phyloP scores from a whole-genome alignment of 2,797 vertebrate genomes.

The Lagorchestes hirsutus region DNA sequence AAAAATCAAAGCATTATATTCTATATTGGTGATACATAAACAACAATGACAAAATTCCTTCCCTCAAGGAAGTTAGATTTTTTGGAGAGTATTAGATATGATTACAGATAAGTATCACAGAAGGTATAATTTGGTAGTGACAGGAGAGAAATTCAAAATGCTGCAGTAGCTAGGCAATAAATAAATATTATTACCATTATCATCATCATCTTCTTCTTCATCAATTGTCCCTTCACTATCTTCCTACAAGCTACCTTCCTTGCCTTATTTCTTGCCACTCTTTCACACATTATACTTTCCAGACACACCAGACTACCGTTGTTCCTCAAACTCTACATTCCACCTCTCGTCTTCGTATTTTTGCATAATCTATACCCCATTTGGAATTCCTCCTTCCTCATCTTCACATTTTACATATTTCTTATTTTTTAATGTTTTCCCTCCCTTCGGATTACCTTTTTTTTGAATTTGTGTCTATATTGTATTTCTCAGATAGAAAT shows the following conservation, averaged over 20 bases:
- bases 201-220: neutral
- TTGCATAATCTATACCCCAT: neutral
- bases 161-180: neutral
- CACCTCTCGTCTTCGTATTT: neutral
- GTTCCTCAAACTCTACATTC: neutral
- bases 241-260: neutral
- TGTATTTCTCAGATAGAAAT: rapidly evolving
- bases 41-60: neutral
- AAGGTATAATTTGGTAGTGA: neutral
- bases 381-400: neutral
- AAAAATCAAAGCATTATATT: neutral
- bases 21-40: neutral
- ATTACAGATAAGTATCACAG: neutral
- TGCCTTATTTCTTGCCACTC: neutral
- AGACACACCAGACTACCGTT: neutral
- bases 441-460: neutral
- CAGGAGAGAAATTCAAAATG: neutral
- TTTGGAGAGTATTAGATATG: neutral
- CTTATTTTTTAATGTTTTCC: neutral
- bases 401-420: neutral
- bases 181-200: neutral
- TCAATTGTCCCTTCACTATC: neutral
- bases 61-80: neutral
- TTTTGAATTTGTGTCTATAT: neutral
- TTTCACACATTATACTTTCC: neutral